Base-by-base conservation (phyloP, 2,888 invertebrate genomes). In the Cheilosia soror region DNA sequence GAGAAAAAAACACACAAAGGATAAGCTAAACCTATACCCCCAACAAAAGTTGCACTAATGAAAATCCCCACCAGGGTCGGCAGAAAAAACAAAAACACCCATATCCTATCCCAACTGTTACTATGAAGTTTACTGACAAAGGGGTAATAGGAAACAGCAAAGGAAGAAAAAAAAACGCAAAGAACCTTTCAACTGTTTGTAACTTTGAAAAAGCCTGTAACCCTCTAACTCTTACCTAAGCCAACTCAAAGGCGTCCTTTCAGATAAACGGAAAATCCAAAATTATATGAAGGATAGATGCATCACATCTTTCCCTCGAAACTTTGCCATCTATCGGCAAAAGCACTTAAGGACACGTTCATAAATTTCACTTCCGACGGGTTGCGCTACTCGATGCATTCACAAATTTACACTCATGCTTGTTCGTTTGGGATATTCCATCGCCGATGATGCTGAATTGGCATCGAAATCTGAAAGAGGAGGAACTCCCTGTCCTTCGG, bases 321-420 rank as follows among this genome's bases (percentile, higher is more conserved):
- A 65, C 37, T 72, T 77, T 77, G 72, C 55, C 51, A 60, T 62
- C 77, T 82, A 82, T 77, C 82, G 82, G 72, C 55, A 77, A 82
- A 82, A 82, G 82, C 82, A 82, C 82, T 82, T 82, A 82, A 82
- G 77, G 72, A 82, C 60, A 77, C 72, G 68, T 82, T 77, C 82
- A 77, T 82, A 82, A 77, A 82, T 77, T 81, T 72, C 63, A 58
- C 77, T 82, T 77, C 72, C 71, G 60, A 66, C 55, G 62, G 62
- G 37, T 4, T 4, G 62, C 53, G 60, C 68, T 63, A 40, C 27
- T 25, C 60, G 37, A 69, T 76, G 81, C 76, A 76, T 81, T 76
- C 76, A 81, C 69, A 69, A 81, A 76, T 81, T 81, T 76, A 76
- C 76, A 76, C 81, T 81, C 75, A 68, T 62, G 49, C 63, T 37